A percentile compares a stretch with the other conserved stretches of the same genome.
Evolutionary conservation across 2,797 vertebrate species (phyloP).

Genomic region (Tamandua tetradactyla): DNA sequence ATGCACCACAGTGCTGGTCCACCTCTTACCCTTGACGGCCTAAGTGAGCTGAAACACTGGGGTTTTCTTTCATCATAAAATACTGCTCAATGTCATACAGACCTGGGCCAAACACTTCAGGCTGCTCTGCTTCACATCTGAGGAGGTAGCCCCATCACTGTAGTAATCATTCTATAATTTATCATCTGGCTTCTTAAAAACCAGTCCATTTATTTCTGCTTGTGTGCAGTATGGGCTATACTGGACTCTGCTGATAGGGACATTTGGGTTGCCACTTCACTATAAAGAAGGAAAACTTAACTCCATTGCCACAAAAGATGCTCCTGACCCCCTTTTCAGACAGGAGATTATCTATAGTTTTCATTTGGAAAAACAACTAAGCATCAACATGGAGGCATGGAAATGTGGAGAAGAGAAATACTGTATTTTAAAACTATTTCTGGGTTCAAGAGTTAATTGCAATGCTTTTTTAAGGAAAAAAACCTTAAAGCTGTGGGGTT

Average conservation of each 20-base stretch:
- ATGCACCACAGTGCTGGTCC: not conserved
- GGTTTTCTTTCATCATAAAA: conserved; percentile 61
- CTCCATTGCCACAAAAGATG: conserved; percentile 4
- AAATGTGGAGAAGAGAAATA: conserved; percentile 63
- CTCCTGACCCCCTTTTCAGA: conserved; percentile 7
- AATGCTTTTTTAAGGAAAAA: conserved; percentile 58
- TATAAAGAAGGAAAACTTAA: conserved; percentile 26
- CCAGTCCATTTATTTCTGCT: not conserved
- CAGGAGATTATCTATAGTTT: conserved; percentile 1
- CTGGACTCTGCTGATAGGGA: not conserved
- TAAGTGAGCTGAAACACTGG: conserved; percentile 45
- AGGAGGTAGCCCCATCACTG: conserved; percentile 30
- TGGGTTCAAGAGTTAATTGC: conserved; percentile 58
- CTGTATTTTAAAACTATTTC: not conserved
- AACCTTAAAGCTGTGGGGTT: conserved; percentile 68
- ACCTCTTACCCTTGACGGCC: not conserved
- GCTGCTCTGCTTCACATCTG: conserved; percentile 17
- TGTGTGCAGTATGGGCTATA: not conserved
- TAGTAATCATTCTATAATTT: conserved; percentile 45
- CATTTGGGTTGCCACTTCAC: conserved; percentile 26
- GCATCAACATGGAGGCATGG: conserved; percentile 37
- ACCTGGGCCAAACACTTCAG: conserved; percentile 67
- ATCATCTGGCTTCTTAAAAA: conserved; percentile 36
- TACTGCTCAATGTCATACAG: conserved; percentile 52
- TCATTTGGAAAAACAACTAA: conserved; percentile 42